Evolutionary conservation across 1,140 invertebrate genomes (phyloP), one percentile per base, ranked within the genome.

Genomic region (Halictus rubicundus): DNA sequence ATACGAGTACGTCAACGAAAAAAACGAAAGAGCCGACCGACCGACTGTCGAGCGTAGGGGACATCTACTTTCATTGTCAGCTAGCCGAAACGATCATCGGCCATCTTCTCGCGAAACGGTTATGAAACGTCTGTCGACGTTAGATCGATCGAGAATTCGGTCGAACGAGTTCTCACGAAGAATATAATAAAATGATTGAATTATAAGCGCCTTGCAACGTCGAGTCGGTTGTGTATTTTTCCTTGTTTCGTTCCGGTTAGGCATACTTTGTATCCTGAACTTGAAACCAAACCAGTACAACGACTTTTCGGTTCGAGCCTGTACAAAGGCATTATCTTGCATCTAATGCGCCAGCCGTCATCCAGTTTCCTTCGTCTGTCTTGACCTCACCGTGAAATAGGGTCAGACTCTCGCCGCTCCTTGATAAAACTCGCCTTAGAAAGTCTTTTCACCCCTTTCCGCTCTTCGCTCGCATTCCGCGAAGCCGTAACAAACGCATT

Each of bases 31-130:
- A 78, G 87, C 64, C 76, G 63, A 79, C 65, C 10, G 19, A 63
- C 37, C 59, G 49, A 3, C 61, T 87, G 80, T 57, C 66, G 59
- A 64, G 81, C 63, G 80, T 70, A 69, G 72, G 61, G 52, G 86
- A 86, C 79, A 87, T 83, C 90, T 91, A 92, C 91, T 92, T 92
- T 92, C 92, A 91, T 92, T 92, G 91, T 90, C 89, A 86, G 69
- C 59, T 52, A 60, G 27, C 39, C 9, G 9, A 82, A 64, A 68
- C 68, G 65, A 46, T 23, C 52, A 64, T 19, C 19, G 37, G 27
- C 14, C 21, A 1, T 37, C 54, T 57, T 69, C 23, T 52, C 25
- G 54, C 52, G 49, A 16, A 19, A 6, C 63, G 19, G 19, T 32
- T 32, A 1, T 32, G 5, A 32, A 32, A 32, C 32, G 32, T 32